A percentile compares a stretch with the other conserved stretches of the same genome.
Evolutionary conservation across 2,797 vertebrate species (phyloP).

Genomic region (Thunnus albacares): DNA sequence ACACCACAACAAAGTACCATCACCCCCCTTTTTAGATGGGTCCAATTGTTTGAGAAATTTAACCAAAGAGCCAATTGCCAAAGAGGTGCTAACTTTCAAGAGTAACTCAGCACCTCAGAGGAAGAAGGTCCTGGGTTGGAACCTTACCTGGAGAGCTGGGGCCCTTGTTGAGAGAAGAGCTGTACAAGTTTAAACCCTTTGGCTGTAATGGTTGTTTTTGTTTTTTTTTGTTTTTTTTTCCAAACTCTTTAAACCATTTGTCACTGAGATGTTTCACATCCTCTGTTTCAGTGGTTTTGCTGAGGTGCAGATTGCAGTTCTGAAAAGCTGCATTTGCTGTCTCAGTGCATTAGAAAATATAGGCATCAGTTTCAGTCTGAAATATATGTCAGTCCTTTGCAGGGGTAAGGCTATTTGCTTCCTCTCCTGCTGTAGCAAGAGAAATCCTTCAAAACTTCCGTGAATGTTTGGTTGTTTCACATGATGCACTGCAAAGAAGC

Average conservation of each 20-base stretch:
- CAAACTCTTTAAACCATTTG: neutral
- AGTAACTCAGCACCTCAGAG: neutral
- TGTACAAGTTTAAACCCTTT: neutral
- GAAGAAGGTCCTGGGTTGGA: neutral
- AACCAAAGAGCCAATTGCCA: neutral
- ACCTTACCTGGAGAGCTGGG: neutral
- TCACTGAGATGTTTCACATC: slow-evolving; percentile 11
- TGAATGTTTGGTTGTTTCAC: neutral
- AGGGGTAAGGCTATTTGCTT: neutral
- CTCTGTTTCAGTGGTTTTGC: slow-evolving; percentile 19
- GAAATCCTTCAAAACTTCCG: neutral
- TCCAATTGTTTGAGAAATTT: neutral
- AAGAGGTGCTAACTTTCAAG: neutral
- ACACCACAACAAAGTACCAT: neutral
- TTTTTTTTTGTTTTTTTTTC: neutral
- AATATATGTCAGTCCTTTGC: slow-evolving; percentile 22
- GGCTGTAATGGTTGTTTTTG: neutral
- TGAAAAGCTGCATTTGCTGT: slow-evolving; percentile 28
- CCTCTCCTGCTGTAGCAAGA: neutral
- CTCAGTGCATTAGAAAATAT: neutral
- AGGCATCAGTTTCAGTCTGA: slow-evolving; percentile 24
- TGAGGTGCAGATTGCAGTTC: slow-evolving; percentile 1
- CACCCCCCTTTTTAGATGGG: neutral
- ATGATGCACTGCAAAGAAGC: slow-evolving; percentile 25
- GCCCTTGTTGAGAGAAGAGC: neutral